Conservation (phyloP, 2,113 vertebrate species). For the Varanus salvator region DNA sequence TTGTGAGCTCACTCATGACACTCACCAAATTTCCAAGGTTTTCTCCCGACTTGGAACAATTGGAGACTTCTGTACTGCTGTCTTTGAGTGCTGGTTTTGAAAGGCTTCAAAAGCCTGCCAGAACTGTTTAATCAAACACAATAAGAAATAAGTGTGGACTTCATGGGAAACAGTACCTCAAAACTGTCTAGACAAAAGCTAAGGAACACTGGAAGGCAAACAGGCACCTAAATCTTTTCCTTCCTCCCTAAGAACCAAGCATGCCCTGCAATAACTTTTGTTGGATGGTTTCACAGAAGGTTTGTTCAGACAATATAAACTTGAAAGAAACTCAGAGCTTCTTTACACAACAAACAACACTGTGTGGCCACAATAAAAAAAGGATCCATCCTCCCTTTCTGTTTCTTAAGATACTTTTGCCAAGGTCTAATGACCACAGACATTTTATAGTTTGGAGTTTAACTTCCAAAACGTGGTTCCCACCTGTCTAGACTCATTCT, state of each 20-base stretch:
- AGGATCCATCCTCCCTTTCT: slow-evolving; percentile 15
- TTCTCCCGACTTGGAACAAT: too few species aligned
- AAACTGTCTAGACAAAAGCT: not conserved
- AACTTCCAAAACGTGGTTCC: not conserved
- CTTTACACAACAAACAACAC: not conserved
- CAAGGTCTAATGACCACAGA: slow-evolving; percentile 5
- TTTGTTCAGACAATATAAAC: not conserved
- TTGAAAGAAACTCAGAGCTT: not conserved
- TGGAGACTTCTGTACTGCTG: not conserved
- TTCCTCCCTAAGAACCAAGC: not conserved
- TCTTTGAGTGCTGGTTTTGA: not conserved
- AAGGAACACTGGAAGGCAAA: not conserved
- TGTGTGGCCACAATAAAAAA: slow-evolving; percentile 6
- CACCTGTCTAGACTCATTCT: not conserved
- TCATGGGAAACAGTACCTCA: too few species aligned
- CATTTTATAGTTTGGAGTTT: slow-evolving; percentile 3
- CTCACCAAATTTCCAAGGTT: too few species aligned
- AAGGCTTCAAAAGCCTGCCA: not conserved
- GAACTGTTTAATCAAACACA: not conserved
- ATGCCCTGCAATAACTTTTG: not conserved
- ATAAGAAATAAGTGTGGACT: not conserved
- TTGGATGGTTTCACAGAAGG: not conserved
- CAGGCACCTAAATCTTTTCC: not conserved
- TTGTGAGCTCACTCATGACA: too few species aligned
- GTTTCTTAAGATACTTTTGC: slow-evolving; percentile 19